phyloP scores from a whole-genome alignment of 1,140 invertebrate genomes.

The Meloidogyne hapla region DNA sequence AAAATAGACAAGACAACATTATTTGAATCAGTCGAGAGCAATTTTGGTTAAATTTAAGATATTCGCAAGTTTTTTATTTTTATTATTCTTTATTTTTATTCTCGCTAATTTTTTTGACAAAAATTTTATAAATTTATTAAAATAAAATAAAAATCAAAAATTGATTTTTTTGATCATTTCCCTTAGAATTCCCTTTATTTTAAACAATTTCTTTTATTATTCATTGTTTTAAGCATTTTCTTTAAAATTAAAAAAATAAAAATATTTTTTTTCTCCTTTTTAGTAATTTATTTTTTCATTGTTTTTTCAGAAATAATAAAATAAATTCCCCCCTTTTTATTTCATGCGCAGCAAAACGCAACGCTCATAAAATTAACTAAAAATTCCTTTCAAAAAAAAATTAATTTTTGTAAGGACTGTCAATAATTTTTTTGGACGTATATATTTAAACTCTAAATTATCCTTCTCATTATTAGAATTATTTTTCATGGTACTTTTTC shows the following conservation, averaged over 20 bases:
- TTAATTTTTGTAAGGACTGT: not conserved
- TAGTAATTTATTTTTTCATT: not conserved
- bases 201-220: not conserved
- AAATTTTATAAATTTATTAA: no score
- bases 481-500: no score
- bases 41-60: not conserved
- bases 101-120: no score
- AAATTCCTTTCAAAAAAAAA: no score
- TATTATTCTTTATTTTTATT: no score
- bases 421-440: not conserved
- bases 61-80: not conserved
- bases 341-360: not conserved
- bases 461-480: no score
- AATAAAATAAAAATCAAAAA: no score
- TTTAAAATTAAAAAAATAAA: not conserved
- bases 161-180: no score
- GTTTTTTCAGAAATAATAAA: conserved; percentile 1
- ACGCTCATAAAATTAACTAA: not conserved
- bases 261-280: not conserved
- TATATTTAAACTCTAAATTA: no score
- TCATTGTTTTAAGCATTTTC: not conserved
- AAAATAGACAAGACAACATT: not conserved
- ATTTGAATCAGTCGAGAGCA: not conserved
- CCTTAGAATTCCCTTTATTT: no score
- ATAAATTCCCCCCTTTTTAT: not conserved